phyloP scores from a whole-genome alignment of 2,888 invertebrate species.

The Entomobrya proxima region DNA sequence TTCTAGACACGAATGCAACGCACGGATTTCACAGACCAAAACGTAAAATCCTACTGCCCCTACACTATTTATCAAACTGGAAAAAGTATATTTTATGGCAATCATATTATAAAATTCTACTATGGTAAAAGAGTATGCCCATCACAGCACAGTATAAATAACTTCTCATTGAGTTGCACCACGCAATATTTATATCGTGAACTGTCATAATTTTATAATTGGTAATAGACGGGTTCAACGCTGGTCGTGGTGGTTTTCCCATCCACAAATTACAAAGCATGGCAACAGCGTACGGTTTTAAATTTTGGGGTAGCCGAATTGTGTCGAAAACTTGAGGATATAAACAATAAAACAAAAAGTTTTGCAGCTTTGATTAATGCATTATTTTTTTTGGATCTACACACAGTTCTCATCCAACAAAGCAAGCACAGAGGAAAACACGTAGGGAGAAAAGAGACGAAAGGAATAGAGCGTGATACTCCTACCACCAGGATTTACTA shows the following conservation, averaged over 20 bases:
- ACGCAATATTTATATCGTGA: constrained; percentile 1
- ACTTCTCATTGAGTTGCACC: not conserved
- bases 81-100: not conserved
- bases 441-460: not conserved
- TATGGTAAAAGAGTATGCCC: too few relatives aligned
- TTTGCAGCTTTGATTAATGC: constrained; percentile 28
- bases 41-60: constrained; percentile 13
- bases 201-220: constrained; percentile 19
- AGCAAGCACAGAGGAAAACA: not conserved
- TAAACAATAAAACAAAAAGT: constrained; percentile 11
- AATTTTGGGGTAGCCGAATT: not conserved
- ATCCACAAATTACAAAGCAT: not conserved
- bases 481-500: not conserved
- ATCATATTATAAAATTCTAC: not conserved
- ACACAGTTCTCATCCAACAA: not conserved
- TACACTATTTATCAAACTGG: not conserved
- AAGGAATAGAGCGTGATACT: not conserved
- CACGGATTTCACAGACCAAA: constrained; percentile 25
- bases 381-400: not conserved
- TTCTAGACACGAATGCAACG: constrained; percentile 3
- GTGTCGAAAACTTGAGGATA: constrained; percentile 11
- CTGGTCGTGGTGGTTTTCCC: not conserved
- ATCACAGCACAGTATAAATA: not conserved
- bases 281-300: not conserved
- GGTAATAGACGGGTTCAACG: not conserved